Percentiles rank a stretch among this genome's conserved stretches.
Conservation (phyloP, 1,140 invertebrate genomes). For the Reticulitermes speratus region DNA sequence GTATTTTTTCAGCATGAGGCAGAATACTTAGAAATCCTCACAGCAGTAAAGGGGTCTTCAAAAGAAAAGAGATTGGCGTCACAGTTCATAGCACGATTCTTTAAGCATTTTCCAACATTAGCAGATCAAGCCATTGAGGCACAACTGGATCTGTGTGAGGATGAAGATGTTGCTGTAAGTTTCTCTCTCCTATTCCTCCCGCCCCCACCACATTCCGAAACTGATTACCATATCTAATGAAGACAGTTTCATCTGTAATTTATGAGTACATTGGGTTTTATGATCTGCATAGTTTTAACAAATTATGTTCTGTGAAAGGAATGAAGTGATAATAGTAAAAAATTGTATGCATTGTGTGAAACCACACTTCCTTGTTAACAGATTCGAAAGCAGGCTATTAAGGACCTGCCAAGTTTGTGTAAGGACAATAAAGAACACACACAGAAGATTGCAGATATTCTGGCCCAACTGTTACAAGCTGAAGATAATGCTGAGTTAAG, state of each 20-base stretch:
- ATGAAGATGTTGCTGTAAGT: slow-evolving; percentile 87
- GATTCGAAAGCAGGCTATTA: slow-evolving; percentile 95
- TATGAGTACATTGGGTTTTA: too few relatives aligned
- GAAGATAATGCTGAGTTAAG: slow-evolving; percentile 79
- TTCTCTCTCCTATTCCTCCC: slow-evolving; percentile 22
- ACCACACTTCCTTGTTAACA: slow-evolving; percentile 43
- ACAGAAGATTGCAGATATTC: slow-evolving; percentile 85
- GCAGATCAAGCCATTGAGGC: slow-evolving; percentile 86
- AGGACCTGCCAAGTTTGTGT: slow-evolving; percentile 85
- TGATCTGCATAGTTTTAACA: too few relatives aligned
- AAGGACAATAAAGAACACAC: slow-evolving; percentile 82
- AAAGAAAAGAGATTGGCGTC: slow-evolving; percentile 92
- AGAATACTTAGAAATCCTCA: slow-evolving; percentile 84
- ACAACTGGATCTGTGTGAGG: slow-evolving; percentile 92
- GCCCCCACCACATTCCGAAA: too few relatives aligned
- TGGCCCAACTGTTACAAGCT: slow-evolving; percentile 85
- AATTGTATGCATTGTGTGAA: too few relatives aligned
- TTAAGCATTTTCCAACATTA: slow-evolving; percentile 85
- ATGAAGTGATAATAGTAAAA: too few relatives aligned
- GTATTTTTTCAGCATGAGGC: slow-evolving; percentile 75
- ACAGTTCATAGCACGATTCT: slow-evolving; percentile 93
- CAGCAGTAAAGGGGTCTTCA: slow-evolving; percentile 77
- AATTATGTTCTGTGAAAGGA: too few relatives aligned
- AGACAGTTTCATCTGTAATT: too few relatives aligned
- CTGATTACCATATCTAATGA: too few relatives aligned